phyloP scores from a whole-genome alignment of 2,888 invertebrate genomes.

The Lasioglossum leucozonium region DNA sequence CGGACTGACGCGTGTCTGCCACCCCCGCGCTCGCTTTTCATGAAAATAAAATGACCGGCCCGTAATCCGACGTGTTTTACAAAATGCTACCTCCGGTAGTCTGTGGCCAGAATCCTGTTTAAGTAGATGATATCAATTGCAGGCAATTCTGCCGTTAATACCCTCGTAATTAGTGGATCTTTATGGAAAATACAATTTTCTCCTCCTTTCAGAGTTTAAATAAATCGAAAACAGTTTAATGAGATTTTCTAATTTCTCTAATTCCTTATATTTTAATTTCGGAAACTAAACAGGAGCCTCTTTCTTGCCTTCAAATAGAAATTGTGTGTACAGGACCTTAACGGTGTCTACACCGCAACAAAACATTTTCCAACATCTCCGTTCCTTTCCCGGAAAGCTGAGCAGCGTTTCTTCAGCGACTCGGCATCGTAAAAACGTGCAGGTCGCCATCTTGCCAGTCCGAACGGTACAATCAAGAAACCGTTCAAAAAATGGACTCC shows the following conservation, averaged over 20 bases:
- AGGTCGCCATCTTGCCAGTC: background rate
- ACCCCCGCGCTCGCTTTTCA: conserved; percentile 27
- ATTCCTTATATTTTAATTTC: no score
- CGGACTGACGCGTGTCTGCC: conserved; percentile 45
- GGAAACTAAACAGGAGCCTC: no score
- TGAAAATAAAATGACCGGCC: conserved; percentile 51
- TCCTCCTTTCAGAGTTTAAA: background rate
- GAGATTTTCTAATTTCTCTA: no score
- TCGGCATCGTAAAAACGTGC: background rate
- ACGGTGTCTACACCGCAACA: background rate
- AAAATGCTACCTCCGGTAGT: conserved; percentile 2
- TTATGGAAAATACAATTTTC: background rate
- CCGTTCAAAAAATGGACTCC: background rate
- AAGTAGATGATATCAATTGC: background rate
- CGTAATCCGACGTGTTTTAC: conserved; percentile 62
- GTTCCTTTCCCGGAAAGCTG: background rate
- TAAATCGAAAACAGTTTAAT: background rate
- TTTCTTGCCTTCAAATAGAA: no score
- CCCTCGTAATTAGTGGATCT: background rate
- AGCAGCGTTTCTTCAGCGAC: background rate
- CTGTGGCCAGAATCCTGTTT: background rate
- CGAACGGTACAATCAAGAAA: background rate
- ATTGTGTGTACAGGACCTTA: background rate
- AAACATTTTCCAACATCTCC: background rate
- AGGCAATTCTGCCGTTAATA: background rate